Percentiles rank a stretch among this genome's conserved stretches.
These are phyloP conservation scores for Macrotis lagotis DNA, from an alignment of 2,113 vertebrate genomes.

Conservation along the genomic window DNA sequence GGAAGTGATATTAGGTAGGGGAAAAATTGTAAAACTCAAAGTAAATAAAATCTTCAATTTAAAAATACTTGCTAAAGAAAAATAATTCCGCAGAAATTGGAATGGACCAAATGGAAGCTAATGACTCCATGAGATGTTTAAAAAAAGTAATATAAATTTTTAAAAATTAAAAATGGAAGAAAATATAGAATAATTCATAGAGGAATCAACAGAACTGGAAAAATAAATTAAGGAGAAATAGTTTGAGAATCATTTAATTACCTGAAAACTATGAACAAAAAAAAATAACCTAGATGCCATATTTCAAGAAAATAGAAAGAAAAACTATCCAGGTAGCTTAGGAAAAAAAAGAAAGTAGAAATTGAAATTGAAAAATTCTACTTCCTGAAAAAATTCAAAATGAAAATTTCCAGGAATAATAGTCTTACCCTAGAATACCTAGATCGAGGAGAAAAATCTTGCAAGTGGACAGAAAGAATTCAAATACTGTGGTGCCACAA, in stretches of 20 bases:
- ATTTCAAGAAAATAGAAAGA: background rate
- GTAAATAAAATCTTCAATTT: too few species aligned
- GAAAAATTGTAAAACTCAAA: too few species aligned
- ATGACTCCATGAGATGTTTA: background rate
- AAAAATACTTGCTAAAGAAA: background rate
- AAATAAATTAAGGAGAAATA: background rate
- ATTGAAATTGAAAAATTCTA: background rate
- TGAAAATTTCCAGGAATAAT: background rate
- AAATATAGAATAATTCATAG: background rate
- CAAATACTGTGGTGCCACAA: background rate
- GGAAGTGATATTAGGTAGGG: too few species aligned
- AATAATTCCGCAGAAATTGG: background rate
- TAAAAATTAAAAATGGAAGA: background rate
- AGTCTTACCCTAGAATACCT: too few species aligned
- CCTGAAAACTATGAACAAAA: background rate
- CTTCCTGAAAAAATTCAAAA: background rate
- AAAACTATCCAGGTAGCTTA: background rate
- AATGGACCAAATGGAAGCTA: background rate
- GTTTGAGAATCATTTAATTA: background rate
- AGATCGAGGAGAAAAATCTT: too few species aligned
- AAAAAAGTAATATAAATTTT: background rate
- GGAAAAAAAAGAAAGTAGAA: background rate
- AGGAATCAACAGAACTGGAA: background rate
- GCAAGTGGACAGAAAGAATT: background rate
- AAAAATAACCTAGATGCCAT: background rate